Conservation (phyloP, 2,888 invertebrate species). For the Macaria notata region DNA sequence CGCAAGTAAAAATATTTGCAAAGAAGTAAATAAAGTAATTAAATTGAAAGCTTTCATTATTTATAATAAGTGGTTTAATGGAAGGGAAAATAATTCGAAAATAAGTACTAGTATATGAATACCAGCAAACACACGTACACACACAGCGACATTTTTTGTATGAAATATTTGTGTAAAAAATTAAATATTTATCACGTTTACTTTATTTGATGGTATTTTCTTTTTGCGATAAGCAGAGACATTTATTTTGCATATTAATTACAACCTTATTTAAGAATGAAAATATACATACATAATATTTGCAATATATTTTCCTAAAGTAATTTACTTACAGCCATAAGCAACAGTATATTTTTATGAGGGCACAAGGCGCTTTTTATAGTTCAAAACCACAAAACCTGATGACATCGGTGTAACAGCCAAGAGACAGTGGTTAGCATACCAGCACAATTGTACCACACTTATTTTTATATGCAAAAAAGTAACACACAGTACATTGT, state of each 20-base stretch:
- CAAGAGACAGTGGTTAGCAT: neutral
- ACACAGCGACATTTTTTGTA: too few relatives aligned
- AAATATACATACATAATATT: neutral
- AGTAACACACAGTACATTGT: neutral
- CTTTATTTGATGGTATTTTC: too few relatives aligned
- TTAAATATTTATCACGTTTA: too few relatives aligned
- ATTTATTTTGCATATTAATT: too few relatives aligned
- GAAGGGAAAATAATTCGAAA: too few relatives aligned
- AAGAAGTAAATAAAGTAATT: conserved; percentile 15
- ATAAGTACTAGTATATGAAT: neutral
- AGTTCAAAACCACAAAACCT: conserved; percentile 2
- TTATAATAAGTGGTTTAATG: neutral
- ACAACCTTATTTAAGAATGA: too few relatives aligned
- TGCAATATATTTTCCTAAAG: too few relatives aligned
- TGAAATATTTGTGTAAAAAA: too few relatives aligned
- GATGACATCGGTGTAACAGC: neutral
- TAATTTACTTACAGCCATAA: too few relatives aligned
- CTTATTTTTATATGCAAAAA: neutral
- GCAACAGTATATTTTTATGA: too few relatives aligned
- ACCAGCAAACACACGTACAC: too few relatives aligned
- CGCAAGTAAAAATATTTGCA: conserved; percentile 13
- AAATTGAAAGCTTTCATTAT: conserved; percentile 6
- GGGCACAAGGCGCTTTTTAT: conserved; percentile 12
- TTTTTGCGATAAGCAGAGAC: too few relatives aligned
- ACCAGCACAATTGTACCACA: neutral